Conservation (phyloP, 2,797 vertebrate genomes). For the Lemur catta region DNA sequence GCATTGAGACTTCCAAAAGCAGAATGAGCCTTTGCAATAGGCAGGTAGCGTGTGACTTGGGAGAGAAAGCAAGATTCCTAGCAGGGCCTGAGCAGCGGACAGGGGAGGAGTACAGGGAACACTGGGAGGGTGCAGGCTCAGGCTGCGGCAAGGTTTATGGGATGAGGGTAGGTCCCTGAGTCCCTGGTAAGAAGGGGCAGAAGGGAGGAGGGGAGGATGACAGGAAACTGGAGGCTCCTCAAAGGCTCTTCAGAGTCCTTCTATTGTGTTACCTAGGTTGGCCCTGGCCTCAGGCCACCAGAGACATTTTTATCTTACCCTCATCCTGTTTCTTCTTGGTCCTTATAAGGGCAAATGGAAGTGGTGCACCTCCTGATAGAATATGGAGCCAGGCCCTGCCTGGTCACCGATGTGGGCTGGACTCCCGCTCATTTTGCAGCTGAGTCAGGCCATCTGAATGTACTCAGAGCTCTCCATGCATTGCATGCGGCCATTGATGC, state of each 20-base stretch:
- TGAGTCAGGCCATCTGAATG: constrained; percentile 86
- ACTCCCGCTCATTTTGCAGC: constrained; percentile 93
- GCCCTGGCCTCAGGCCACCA: not conserved
- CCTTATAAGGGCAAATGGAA: constrained; percentile 86
- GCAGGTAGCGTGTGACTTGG: not conserved
- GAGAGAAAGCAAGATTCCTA: not conserved
- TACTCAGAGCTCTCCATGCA: constrained; percentile 89
- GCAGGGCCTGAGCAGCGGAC: no score
- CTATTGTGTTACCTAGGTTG: not conserved
- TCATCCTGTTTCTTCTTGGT: not conserved
- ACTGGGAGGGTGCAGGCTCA: accelerated
- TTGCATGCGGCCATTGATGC: constrained; percentile 88
- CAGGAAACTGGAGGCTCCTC: not conserved
- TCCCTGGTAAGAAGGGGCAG: not conserved
- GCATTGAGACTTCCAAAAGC: not conserved
- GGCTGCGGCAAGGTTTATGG: accelerated
- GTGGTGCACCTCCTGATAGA: constrained; percentile 86
- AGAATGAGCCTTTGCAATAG: not conserved
- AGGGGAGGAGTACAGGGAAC: not conserved
- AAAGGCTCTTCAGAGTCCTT: no score
- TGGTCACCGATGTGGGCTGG: constrained; percentile 90
- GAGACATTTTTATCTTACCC: not conserved
- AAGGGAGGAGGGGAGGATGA: not conserved
- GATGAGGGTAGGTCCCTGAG: not conserved
- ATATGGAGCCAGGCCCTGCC: constrained; percentile 88